A percentile compares a stretch with the other conserved stretches of the same genome.
phyloP scores from a whole-genome alignment of 2,113 vertebrate genomes.

The Cercopithecus mona region DNA sequence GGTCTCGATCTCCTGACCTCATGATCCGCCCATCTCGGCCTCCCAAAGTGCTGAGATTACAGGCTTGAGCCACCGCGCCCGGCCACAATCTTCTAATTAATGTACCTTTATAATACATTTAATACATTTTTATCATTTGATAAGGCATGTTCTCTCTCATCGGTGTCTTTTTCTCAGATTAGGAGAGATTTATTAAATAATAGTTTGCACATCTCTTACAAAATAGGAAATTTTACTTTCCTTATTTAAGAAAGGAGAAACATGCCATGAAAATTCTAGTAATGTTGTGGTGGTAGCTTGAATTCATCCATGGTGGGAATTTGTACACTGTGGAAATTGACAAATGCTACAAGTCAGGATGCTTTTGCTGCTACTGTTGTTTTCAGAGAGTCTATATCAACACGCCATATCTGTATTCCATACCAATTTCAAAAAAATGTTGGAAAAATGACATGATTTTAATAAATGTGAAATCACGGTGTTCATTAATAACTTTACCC shows the following conservation, averaged over 20 bases:
- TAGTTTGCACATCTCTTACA: neutral
- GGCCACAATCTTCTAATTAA: neutral
- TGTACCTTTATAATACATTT: neutral
- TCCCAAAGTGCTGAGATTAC: no score
- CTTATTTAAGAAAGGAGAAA: neutral
- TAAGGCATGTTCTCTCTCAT: neutral
- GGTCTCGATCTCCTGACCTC: no score
- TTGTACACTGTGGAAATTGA: neutral
- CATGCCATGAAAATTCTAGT: neutral
- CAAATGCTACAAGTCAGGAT: neutral
- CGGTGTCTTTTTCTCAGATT: neutral
- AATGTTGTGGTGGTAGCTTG: neutral
- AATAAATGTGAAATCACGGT: neutral
- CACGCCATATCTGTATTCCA: neutral
- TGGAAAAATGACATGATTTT: neutral
- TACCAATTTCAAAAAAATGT: neutral
- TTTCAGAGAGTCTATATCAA: neutral
- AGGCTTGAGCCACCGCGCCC: no score
- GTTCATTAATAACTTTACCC: neutral
- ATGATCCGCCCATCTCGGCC: no score
- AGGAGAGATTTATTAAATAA: neutral
- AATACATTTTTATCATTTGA: neutral
- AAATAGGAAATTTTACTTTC: neutral
- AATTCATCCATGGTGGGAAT: neutral
- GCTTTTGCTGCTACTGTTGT: neutral